Percentiles rank a stretch among this genome's conserved stretches.
These are phyloP conservation scores for Phenganax stokvisi DNA, from an alignment of 92 coral and sea anemone genomes.

Conservation along the genomic window DNA sequence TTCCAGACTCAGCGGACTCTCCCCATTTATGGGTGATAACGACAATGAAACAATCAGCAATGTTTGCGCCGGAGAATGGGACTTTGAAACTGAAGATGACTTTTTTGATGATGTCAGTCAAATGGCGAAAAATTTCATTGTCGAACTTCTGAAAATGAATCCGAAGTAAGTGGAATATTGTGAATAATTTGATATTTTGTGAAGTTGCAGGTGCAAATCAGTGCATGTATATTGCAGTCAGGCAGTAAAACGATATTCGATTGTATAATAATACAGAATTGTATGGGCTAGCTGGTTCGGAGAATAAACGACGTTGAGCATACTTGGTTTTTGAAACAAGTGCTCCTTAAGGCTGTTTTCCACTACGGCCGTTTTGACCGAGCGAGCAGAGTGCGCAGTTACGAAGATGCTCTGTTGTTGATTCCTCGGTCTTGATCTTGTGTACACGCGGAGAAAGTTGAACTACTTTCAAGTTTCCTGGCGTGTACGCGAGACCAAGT, in stretches of 20 bases:
- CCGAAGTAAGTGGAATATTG: constrained; percentile 55
- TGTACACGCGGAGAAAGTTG: too few relatives aligned
- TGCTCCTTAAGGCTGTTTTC: too few relatives aligned
- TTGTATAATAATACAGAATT: too few relatives aligned
- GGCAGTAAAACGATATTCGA: background rate
- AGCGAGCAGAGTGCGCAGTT: too few relatives aligned
- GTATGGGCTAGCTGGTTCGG: too few relatives aligned
- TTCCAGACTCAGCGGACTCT: constrained; percentile 84
- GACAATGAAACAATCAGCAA: constrained; percentile 95
- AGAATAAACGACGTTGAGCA: too few relatives aligned
- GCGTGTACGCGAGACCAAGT: too few relatives aligned
- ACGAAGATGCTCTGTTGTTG: too few relatives aligned
- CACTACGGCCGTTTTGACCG: too few relatives aligned
- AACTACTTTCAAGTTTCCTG: too few relatives aligned
- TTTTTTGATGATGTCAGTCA: constrained; percentile 88
- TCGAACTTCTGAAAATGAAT: constrained; percentile 66
- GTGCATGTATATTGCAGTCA: background rate
- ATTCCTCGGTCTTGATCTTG: too few relatives aligned
- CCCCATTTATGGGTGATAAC: constrained; percentile 98
- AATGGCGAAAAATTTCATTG: constrained; percentile 76
- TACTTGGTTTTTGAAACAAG: too few relatives aligned
- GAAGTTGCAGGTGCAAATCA: background rate
- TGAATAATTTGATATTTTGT: background rate
- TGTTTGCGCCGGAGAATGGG: constrained; percentile 89
- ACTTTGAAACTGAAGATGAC: constrained; percentile 78